Evolutionary conservation across 30 jellyfish, hydroid and myxozoan species (phyloP).

Genomic region (Turritopsis rubra): DNA sequence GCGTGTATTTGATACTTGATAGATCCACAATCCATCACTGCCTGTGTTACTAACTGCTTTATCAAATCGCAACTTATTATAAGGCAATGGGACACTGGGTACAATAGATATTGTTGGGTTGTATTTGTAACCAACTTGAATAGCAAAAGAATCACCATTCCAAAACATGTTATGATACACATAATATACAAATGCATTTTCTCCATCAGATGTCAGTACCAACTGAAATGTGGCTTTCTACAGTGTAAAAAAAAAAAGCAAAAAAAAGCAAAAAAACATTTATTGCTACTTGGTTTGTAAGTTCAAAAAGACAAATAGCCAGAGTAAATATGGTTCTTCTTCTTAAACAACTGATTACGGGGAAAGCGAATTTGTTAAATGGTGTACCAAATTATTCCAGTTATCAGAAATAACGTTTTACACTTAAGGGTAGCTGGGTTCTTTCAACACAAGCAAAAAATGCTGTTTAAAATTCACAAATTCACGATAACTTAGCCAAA

Average conservation of each 20-base stretch:
- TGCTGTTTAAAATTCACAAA: no score
- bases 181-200: constrained; percentile 16
- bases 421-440: no score
- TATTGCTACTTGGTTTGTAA: no score
- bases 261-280: no score
- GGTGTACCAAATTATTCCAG: no score
- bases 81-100: neutral
- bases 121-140: neutral
- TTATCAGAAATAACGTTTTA: no score
- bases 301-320: no score
- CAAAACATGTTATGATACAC: constrained; percentile 3
- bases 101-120: neutral
- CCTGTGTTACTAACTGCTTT: neutral
- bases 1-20: neutral
- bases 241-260: neutral
- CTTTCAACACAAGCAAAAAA: no score
- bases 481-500: no score
- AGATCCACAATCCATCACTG: neutral
- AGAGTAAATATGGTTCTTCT: no score
- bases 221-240: constrained; percentile 25
- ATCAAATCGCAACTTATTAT: neutral
- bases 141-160: neutral
- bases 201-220: constrained; percentile 24
- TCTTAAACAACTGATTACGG: no score
- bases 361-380: no score